Conservation (phyloP, 2,888 invertebrate genomes). For the Unio delphinus region DNA sequence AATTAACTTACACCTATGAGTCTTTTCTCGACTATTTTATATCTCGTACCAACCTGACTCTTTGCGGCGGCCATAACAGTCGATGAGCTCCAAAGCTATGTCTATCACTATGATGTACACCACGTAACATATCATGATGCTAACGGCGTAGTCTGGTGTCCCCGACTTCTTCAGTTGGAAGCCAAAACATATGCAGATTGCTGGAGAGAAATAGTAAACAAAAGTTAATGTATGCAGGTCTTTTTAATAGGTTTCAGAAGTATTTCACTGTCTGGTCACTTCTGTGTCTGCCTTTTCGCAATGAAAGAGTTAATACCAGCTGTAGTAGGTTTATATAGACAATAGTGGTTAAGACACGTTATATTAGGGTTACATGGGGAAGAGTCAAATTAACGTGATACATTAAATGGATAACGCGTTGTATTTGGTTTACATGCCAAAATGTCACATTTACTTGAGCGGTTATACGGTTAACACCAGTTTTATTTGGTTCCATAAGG, state of each 20-base stretch:
- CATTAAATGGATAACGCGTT: no score
- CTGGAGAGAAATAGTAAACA: constrained; percentile 19
- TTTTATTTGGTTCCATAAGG: no score
- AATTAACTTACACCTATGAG: no score
- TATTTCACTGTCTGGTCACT: neutral
- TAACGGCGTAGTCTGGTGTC: constrained; percentile 44
- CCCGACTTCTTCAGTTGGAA: constrained; percentile 40
- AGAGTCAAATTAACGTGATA: no score
- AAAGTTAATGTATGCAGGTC: neutral
- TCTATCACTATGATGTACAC: constrained; percentile 45
- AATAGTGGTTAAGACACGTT: no score
- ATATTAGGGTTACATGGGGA: no score
- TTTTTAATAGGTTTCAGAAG: neutral
- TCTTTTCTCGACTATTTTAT: neutral
- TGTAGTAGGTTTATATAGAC: no score
- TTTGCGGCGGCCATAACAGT: constrained; percentile 13
- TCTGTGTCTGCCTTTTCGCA: no score
- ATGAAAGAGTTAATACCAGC: no score
- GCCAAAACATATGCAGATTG: constrained; percentile 45
- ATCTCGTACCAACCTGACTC: constrained; percentile 25
- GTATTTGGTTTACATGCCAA: no score
- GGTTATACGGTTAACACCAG: no score
- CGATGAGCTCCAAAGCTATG: constrained; percentile 8
- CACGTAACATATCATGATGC: constrained; percentile 44
- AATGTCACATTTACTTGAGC: no score